phyloP scores from a whole-genome alignment of 1,140 invertebrate genomes.

The Drosophila albomicans region DNA sequence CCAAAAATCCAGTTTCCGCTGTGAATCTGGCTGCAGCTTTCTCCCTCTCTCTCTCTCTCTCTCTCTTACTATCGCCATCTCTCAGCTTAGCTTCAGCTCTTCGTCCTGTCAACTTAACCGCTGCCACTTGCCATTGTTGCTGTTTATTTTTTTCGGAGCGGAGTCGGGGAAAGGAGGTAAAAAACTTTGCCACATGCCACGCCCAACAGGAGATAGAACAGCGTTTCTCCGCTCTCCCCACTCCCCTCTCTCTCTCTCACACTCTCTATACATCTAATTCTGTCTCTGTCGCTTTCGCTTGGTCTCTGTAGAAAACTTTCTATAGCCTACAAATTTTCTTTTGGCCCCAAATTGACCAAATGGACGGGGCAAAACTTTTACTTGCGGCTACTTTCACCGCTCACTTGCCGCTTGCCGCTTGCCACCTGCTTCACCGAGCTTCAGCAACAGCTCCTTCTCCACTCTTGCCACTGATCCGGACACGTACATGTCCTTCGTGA shows the following conservation, averaged over 20 bases:
- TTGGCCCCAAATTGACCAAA: conserved; percentile 76
- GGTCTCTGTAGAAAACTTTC: conserved; percentile 58
- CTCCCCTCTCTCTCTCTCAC: neutral
- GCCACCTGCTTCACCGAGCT: neutral
- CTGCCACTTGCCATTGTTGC: conserved; percentile 78
- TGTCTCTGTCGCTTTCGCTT: neutral
- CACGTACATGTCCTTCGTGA: conserved; percentile 41
- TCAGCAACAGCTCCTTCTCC: neutral
- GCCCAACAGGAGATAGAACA: conserved; percentile 66
- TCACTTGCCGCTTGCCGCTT: conserved; percentile 25
- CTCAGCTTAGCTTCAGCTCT: neutral
- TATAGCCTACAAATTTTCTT: conserved; percentile 81
- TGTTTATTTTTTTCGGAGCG: conserved; percentile 63
- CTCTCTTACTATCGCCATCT: neutral
- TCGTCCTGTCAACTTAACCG: conserved; percentile 71
- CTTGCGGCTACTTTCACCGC: conserved; percentile 73
- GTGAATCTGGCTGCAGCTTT: neutral
- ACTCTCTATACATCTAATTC: neutral
- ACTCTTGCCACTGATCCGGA: conserved; percentile 26
- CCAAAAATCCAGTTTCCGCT: conserved; percentile 11
- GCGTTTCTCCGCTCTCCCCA: neutral
- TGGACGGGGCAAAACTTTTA: conserved; percentile 69
- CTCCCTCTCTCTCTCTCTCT: neutral
- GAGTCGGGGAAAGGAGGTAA: too few relatives aligned
- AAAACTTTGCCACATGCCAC: conserved; percentile 74